phyloP scores from a whole-genome alignment of 2,888 invertebrate genomes.

The Cerastis leucographa region DNA sequence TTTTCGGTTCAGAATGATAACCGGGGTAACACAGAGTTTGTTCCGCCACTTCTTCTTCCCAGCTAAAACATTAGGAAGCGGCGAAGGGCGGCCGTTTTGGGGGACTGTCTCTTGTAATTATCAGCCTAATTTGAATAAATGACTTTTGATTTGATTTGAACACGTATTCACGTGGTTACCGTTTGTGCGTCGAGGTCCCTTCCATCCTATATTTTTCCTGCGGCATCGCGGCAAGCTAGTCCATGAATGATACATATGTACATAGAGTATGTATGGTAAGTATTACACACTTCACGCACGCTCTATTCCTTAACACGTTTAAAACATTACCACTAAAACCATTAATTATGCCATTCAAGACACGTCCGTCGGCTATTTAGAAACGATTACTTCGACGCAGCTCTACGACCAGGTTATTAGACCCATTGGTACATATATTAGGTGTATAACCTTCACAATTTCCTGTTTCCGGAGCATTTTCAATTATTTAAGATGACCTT shows the following conservation, averaged over 20 bases:
- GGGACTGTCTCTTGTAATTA: too few species aligned
- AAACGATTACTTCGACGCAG: constrained; percentile 55
- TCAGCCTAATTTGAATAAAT: too few species aligned
- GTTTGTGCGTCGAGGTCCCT: neutral
- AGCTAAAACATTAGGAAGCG: too few species aligned
- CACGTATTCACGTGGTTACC: too few species aligned
- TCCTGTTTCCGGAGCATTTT: constrained; percentile 54
- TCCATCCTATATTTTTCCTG: neutral
- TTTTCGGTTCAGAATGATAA: too few species aligned
- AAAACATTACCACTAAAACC: constrained; percentile 28
- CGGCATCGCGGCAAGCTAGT: neutral
- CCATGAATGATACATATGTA: too few species aligned
- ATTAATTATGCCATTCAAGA: constrained; percentile 50
- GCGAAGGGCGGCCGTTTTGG: too few species aligned
- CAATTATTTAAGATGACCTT: constrained; percentile 47
- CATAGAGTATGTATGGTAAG: too few species aligned
- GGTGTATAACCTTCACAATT: constrained; percentile 41
- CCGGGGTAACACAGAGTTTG: too few species aligned
- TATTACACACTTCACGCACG: neutral
- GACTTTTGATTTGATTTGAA: too few species aligned
- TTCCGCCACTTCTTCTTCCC: too few species aligned
- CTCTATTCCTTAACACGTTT: constrained; percentile 16
- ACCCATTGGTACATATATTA: constrained; percentile 43
- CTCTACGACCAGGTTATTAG: constrained; percentile 50
- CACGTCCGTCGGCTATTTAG: constrained; percentile 55